Evolutionary conservation across 2,888 invertebrate genomes (phyloP), one percentile per base, ranked within the genome.

Genomic region (Drosophila quinaria): DNA sequence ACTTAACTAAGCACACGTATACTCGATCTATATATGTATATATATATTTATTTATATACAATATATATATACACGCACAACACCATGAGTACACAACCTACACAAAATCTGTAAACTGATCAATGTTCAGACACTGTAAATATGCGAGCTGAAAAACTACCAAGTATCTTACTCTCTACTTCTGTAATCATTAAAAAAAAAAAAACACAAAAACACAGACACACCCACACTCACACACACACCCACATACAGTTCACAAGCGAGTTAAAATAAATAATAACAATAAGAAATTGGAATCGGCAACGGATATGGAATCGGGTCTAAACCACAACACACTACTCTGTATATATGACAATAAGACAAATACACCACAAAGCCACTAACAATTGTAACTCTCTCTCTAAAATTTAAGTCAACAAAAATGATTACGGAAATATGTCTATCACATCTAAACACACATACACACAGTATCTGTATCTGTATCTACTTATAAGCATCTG

Each of bases 291-390:
- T 41, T 31, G 46, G 35, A 39, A 49, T 51, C 37, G 46, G 41
- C 33, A 49, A 59, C 49, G 75, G 66, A 65, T 56, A 33, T 51
- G 64, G 56, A 72, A 55, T 62, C 15, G 79, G 79, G 60, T 79
- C 54, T 74, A 78, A 58, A 70, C 66, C 64, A 49, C 42, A 56
- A 42, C 17, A 76, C 76, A 70, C 80, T 79, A 70, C 80, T 79
- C 63, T 79, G 76, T 79, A 79, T 63, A 79, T 76, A 79, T 67
- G 62, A 70, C 78, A 75, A 72, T 60, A 68, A 74, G 69, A 65
- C 56, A 62, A 19, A 42, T 10, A 54, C 42, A 52, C 44, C 35
- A 56, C 19, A 52, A 42, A 62, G 73, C 73, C 72, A 75, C 66
- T 78, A 78, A 78, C 78, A 72, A 78, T 73, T 78, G 72, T 75